Base-by-base conservation (phyloP, 2,113 vertebrate species). In the Sylvietta virens region DNA sequence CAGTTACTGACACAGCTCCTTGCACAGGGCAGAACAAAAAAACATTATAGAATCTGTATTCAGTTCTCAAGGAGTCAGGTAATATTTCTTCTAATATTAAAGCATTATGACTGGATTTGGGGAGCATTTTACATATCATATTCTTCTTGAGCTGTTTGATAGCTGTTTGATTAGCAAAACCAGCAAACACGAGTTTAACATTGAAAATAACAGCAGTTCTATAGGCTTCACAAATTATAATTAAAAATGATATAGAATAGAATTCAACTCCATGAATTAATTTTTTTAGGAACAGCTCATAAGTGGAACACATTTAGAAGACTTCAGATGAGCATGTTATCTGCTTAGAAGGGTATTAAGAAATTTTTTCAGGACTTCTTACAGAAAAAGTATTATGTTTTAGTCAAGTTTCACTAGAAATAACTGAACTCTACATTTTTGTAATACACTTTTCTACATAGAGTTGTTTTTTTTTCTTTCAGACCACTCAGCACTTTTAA, bases 121-220 rank as follows among this genome's bases (percentile, higher is more conserved):
- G 33, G 8, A 84, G 8, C 33, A 54, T 51, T 72, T 86, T 77
- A 10, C 19, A 15, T 18, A 58, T 42, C 48, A 48, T 19, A 39
- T 14, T 39, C 23, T 37, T 60, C n/a, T 69, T 53, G 26, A 89
- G 28, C 53, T 62, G 58, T 66, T 58, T 51, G 24, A 35, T 7
- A 71, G n/a, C n/a, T n/a, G n/a, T n/a, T n/a, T n/a, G n/a, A 15
- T 42, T 8, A 78, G 40, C 44, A 69, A 66, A 80, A 50, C 2
- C 47, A 42, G n/a, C 30, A 69, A 58, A 61, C 6, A 20, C 0
- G 0, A 28, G 17, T 47, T 31, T 54, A 31, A 54, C 7, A 13
- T 4, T 7, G 14, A 87, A 77, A 76, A 33, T 37, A 77, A 65
- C 4, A 66, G 20, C 26, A 64, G 31, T 77, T 81, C n/a, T 21